phyloP scores from a whole-genome alignment of 2,797 vertebrate species.

The Rhinella marina region DNA sequence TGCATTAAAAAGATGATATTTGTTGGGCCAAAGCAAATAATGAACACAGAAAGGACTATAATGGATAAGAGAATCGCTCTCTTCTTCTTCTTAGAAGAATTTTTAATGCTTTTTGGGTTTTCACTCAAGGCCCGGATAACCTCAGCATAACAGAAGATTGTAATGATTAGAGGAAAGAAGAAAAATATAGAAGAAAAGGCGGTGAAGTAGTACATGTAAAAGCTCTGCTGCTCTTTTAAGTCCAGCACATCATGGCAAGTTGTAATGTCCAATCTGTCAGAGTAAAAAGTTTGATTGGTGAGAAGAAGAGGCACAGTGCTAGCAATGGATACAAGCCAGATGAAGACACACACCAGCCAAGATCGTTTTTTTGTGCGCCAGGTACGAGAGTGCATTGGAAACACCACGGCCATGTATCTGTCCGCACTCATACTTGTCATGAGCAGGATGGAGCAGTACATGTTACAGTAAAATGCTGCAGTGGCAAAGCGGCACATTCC shows the following conservation, averaged over 20 bases:
- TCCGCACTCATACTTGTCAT: conserved; percentile 88
- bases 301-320: conserved; percentile 85
- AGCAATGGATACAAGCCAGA: conserved; percentile 82
- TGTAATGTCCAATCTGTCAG: conserved; percentile 53
- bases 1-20: conserved; percentile 87
- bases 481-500: conserved; percentile 53
- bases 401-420: conserved; percentile 85
- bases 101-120: conserved; percentile 71
- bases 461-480: conserved; percentile 91
- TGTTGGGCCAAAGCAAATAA: conserved; percentile 89
- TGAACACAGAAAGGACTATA: conserved; percentile 84
- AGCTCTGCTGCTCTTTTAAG: conserved; percentile 67
- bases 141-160: conserved; percentile 78
- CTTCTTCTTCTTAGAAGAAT: conserved; percentile 78
- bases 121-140: conserved; percentile 82
- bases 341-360: conserved; percentile 68
- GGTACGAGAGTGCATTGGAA: conserved; percentile 65
- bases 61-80: conserved; percentile 82
- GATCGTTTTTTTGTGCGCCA: conserved; percentile 83
- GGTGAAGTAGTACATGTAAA: conserved; percentile 83
- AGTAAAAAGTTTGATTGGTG: conserved; percentile 79
- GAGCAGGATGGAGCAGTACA: conserved; percentile 91
- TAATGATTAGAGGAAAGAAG: conserved; percentile 79
- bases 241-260: conserved; percentile 78
- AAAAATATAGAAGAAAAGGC: conserved; percentile 83